Base-by-base conservation (phyloP, 2,888 invertebrate species). In the Abrostola tripartita region DNA sequence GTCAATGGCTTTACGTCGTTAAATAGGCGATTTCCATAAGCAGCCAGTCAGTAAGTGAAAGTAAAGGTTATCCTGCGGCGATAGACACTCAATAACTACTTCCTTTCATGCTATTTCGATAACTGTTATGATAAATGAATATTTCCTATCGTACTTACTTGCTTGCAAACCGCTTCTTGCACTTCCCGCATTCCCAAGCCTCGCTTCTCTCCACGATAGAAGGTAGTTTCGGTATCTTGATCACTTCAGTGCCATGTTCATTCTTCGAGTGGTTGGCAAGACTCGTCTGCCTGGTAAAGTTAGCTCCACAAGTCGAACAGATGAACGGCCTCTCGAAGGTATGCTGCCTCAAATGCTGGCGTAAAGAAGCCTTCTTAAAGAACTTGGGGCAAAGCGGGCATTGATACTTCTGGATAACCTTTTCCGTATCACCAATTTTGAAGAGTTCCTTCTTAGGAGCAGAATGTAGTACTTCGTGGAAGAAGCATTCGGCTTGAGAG, bases 261-360 rank as follows among this genome's bases (percentile, higher is more conserved):
- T 78, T 90, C 74, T 88, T 95, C 59, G 93, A 90, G 85, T 98
- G 97, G 62, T 95, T 95, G 38, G 95, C 95, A 56, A 97, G 90
- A 78, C 96, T 96, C 52, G 96, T 95, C 76, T 96, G 96, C 37
- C 97, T 92, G 0, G 96, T 95, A 82, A 97, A 98, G 68, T 95
- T 95, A 0, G 95, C 92, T 0, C 90, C 90, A 82, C 98, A 98
- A 5, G 92, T 84, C 0, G 92, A 87, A 79, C 98, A 98, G 5
- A 93, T 89, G 79, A 95, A 97, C 0, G 97, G 96, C 65, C 96
- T 95, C 82, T 98, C 98, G 37, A 96, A 95, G 0, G 97, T 97
- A 81, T 98, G 98, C 60, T 95, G 95, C 40, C 97, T 95, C 50
- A 98, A 88, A 86, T 98, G 97, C 63, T 95, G 95, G 0, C 96